These are phyloP conservation scores for Druon quercuslanigerum DNA, from an alignment of 1,140 invertebrate species.

Conservation along the genomic window DNA sequence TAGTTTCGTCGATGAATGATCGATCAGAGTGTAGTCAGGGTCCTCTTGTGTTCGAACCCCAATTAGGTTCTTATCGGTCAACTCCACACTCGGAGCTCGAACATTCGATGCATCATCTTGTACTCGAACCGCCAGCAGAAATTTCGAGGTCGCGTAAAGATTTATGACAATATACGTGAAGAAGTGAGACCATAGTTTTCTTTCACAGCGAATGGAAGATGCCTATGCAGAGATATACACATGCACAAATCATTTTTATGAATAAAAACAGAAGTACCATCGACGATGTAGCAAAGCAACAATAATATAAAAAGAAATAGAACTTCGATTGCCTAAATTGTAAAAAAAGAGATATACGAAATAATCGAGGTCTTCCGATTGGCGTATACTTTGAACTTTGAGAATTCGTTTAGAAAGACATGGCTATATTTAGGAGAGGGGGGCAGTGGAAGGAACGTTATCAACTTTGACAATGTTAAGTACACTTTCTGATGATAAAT, in stretches of 20 bases:
- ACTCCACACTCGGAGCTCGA: background rate
- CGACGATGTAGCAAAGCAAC: background rate
- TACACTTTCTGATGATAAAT: too few relatives aligned
- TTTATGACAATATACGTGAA: background rate
- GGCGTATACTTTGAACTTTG: too few relatives aligned
- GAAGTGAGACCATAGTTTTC: background rate
- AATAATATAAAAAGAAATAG: background rate
- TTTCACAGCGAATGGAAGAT: background rate
- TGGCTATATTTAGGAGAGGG: too few relatives aligned
- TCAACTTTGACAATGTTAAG: too few relatives aligned
- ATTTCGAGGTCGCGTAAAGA: slow-evolving; percentile 17
- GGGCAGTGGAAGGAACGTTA: too few relatives aligned
- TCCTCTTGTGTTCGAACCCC: background rate
- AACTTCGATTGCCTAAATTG: background rate
- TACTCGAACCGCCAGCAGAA: background rate
- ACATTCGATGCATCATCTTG: slow-evolving; percentile 10
- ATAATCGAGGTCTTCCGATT: background rate
- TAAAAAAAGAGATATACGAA: background rate
- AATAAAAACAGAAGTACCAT: background rate
- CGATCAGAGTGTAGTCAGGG: background rate
- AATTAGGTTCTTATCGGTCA: slow-evolving; percentile 11
- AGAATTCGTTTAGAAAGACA: too few relatives aligned
- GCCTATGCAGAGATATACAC: background rate
- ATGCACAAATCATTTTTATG: slow-evolving; percentile 1
- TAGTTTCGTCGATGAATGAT: slow-evolving; percentile 8